Evolutionary conservation across 2,888 invertebrate genomes (phyloP).

Genomic region (Oconnorella tubifera): DNA sequence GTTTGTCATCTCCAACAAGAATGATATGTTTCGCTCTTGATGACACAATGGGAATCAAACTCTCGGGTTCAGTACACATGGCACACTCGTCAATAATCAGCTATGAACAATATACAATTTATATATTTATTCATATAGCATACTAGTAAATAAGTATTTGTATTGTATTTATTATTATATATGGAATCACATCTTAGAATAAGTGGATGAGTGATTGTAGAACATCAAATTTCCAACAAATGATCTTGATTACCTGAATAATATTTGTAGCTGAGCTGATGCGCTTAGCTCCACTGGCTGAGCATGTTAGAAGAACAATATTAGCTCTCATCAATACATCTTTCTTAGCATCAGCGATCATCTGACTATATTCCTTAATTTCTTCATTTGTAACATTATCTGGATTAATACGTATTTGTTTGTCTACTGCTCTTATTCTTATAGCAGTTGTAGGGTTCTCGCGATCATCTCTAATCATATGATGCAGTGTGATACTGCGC

Average conservation of each 20-base stretch:
- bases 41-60: conserved; percentile 49
- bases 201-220: no score
- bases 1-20: conserved; percentile 50
- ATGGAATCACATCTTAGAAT: not conserved
- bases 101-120: conserved; percentile 33
- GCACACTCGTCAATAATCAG: conserved; percentile 50
- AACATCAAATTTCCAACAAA: no score
- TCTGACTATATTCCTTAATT: not conserved
- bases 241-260: no score
- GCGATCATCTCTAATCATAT: conserved; percentile 26
- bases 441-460: not conserved
- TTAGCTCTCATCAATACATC: conserved; percentile 1
- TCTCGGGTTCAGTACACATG: conserved; percentile 46
- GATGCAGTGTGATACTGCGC: conserved; percentile 24
- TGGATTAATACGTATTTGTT: not conserved
- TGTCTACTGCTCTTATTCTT: not conserved
- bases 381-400: conserved; percentile 3
- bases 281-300: conserved; percentile 10
- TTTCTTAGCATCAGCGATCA: not conserved
- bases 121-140: no score
- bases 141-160: no score
- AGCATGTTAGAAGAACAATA: conserved; percentile 13
- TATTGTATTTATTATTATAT: no score
- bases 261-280: no score
- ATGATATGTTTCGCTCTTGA: conserved; percentile 31